Evolutionary conservation across 2,113 vertebrate species (phyloP).

Genomic region (Alligator sinensis): DNA sequence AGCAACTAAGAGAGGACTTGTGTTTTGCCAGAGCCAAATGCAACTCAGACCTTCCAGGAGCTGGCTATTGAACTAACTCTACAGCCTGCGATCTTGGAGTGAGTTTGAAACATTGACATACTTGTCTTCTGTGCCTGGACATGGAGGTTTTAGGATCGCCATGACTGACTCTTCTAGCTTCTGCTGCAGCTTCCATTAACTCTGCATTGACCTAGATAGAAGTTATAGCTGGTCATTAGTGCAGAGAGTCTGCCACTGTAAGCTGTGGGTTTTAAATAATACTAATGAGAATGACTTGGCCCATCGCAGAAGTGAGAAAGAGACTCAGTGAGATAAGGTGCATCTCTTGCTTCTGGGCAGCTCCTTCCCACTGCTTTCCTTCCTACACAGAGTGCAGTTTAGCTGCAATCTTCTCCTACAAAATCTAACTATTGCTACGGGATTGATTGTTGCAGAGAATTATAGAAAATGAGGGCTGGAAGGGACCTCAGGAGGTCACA

Average conservation of each 20-base stretch:
- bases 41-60: conserved; percentile 14
- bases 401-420: background rate
- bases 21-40: conserved; percentile 45
- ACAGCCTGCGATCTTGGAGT: background rate
- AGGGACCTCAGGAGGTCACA: no score
- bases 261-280: background rate
- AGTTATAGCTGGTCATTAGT: background rate
- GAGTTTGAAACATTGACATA: conserved; percentile 2
- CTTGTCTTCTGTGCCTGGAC: background rate
- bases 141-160: no score
- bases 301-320: background rate
- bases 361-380: conserved; percentile 36
- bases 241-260: background rate
- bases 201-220: conserved; percentile 29
- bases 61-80: conserved; percentile 42
- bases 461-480: no score
- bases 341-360: conserved; percentile 5
- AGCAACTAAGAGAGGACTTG: background rate
- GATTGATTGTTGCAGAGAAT: no score
- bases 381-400: background rate
- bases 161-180: background rate
- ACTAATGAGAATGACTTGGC: background rate
- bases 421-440: background rate
- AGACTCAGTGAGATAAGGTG: background rate
- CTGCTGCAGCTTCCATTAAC: conserved; percentile 29